Percentiles rank a stretch among this genome's conserved stretches.
These are phyloP conservation scores for Hyles vespertilio DNA, from an alignment of 1,140 invertebrate species.

Conservation along the genomic window DNA sequence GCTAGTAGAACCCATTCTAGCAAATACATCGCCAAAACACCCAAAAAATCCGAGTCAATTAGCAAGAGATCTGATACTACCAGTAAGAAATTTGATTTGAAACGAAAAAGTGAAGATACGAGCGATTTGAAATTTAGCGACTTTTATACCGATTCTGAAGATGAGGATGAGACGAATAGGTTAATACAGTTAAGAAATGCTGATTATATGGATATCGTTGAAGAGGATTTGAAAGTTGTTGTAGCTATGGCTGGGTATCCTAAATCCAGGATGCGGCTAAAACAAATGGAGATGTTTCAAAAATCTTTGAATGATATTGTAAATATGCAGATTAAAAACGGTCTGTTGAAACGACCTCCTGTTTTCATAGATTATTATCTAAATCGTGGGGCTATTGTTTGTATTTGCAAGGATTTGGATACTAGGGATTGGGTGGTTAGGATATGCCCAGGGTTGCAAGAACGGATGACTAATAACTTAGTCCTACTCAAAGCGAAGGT, in stretches of 20 bases:
- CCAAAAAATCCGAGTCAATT: constrained; percentile 33
- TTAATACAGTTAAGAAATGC: constrained; percentile 47
- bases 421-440: constrained; percentile 58
- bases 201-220: constrained; percentile 57
- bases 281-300: constrained; percentile 52
- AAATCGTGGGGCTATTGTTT: constrained; percentile 59
- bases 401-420: constrained; percentile 54
- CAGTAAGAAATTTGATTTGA: too few species aligned
- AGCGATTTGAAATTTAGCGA: constrained; percentile 43
- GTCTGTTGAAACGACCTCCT: constrained; percentile 47
- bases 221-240: constrained; percentile 50
- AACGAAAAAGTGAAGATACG: constrained; percentile 29
- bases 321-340: constrained; percentile 59
- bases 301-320: constrained; percentile 43
- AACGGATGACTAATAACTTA: constrained; percentile 49
- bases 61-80: constrained; percentile 32
- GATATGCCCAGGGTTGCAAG: constrained; percentile 52
- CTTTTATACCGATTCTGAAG: constrained; percentile 41
- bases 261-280: constrained; percentile 49
- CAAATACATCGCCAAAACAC: constrained; percentile 19
- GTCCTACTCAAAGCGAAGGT: constrained; percentile 49
- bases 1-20: constrained; percentile 1
- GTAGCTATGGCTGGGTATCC: constrained; percentile 54
- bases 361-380: constrained; percentile 58
- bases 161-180: constrained; percentile 52